These are phyloP conservation scores for Phenganax marumi DNA, from an alignment of 92 coral and sea anemone genomes.

Conservation along the genomic window DNA sequence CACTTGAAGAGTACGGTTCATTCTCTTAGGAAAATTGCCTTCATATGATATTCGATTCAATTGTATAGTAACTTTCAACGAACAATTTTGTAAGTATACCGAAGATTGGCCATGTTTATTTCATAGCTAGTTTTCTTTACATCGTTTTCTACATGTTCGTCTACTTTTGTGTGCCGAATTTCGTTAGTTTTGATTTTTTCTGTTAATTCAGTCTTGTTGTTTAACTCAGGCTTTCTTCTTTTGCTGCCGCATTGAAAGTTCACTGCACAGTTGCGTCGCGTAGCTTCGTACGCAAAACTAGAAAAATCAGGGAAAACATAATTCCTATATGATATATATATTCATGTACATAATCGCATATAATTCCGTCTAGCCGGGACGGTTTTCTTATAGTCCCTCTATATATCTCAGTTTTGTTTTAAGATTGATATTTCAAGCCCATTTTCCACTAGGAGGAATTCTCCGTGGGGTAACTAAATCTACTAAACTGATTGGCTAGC, in stretches of 20 bases:
- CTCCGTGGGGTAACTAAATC: too few relatives aligned
- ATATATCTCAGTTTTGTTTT: too few relatives aligned
- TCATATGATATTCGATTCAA: not conserved
- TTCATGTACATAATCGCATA: too few relatives aligned
- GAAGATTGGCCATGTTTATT: conserved; percentile 32
- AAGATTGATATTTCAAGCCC: not conserved
- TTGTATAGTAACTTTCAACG: too few relatives aligned
- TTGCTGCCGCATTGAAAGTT: conserved; percentile 65
- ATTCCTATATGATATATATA: too few relatives aligned
- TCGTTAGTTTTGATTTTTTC: not conserved
- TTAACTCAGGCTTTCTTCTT: conserved; percentile 61
- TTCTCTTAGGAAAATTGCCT: not conserved
- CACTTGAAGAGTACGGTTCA: not conserved
- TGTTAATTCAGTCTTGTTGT: not conserved
- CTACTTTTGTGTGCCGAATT: not conserved
- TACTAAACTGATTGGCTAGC: too few relatives aligned
- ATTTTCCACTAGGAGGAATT: too few relatives aligned
- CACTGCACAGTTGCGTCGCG: conserved; percentile 83
- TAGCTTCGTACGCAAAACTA: conserved; percentile 76
- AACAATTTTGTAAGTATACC: conserved; percentile 4
- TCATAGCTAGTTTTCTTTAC: conserved; percentile 42
- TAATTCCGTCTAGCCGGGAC: too few relatives aligned
- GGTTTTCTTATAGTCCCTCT: too few relatives aligned
- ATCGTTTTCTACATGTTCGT: not conserved
- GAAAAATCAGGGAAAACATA: too few relatives aligned